These are phyloP conservation scores for Corythoichthys haematopterus DNA, from an alignment of 2,113 vertebrate species.

Conservation along the genomic window DNA sequence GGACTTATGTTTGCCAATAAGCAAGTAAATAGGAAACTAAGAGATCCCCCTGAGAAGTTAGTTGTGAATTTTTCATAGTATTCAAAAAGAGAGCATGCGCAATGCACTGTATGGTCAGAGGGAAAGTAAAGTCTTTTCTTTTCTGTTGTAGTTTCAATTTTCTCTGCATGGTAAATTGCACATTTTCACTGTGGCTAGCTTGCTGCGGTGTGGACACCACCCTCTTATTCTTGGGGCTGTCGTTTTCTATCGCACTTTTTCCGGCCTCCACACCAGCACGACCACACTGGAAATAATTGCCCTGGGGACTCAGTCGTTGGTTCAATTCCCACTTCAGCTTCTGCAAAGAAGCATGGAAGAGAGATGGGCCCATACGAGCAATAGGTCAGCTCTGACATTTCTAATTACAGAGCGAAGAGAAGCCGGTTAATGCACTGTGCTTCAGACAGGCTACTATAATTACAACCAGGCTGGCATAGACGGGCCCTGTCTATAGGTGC, in stretches of 20 bases:
- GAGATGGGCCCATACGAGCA: conserved; percentile 35
- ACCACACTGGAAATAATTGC: conserved; percentile 29
- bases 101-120: conserved; percentile 11
- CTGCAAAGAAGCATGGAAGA: conserved; percentile 24
- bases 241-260: conserved; percentile 45
- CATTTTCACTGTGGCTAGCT: conserved; percentile 53
- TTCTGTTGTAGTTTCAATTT: conserved; percentile 52
- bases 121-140: conserved; percentile 29
- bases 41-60: conserved; percentile 19
- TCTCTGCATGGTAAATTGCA: conserved; percentile 64
- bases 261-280: conserved; percentile 41
- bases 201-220: conserved; percentile 41
- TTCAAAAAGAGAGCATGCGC: conserved; percentile 5
- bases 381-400: conserved; percentile 54
- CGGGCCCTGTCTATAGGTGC: conserved; percentile 46
- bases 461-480: conserved; percentile 55
- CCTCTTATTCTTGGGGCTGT: conserved; percentile 18
- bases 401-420: conserved; percentile 58
- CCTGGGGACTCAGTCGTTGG: conserved; percentile 32
- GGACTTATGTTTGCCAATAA: conserved; percentile 41
- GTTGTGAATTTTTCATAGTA: conserved; percentile 4
- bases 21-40: conserved; percentile 11
- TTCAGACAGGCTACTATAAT: conserved; percentile 56
- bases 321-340: conserved; percentile 51
- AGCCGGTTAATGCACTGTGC: conserved; percentile 32